These are phyloP conservation scores for Drosophila melanosoma DNA, from an alignment of 2,888 invertebrate species.

Conservation along the genomic window DNA sequence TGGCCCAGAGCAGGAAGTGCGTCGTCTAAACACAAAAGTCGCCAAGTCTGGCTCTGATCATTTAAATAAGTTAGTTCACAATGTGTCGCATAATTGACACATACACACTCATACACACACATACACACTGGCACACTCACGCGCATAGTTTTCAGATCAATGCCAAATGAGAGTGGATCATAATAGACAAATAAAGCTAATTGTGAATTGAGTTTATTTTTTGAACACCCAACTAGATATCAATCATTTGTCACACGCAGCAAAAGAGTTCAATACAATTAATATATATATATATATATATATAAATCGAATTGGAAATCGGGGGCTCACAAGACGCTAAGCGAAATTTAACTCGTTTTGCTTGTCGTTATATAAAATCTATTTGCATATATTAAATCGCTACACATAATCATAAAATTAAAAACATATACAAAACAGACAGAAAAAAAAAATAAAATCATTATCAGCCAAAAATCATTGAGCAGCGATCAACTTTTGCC, in stretches of 20 bases:
- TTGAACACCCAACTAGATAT: constrained; percentile 45
- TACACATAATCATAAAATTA: constrained; percentile 31
- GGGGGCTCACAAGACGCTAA: constrained; percentile 16
- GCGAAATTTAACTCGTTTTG: constrained; percentile 38
- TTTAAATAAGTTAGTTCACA: constrained; percentile 8
- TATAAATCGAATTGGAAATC: constrained; percentile 1
- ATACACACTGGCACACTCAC: constrained; percentile 2
- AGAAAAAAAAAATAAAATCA: constrained; percentile 28
- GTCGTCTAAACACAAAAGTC: constrained; percentile 19
- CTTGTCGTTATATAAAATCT: constrained; percentile 52
- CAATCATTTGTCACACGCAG: constrained; percentile 68
- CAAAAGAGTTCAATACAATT: background rate
- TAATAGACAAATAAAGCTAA: constrained; percentile 54
- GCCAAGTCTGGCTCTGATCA: constrained; percentile 21
- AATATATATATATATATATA: background rate
- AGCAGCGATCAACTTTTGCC: constrained; percentile 10
- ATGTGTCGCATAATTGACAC: constrained; percentile 54
- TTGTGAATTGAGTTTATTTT: constrained; percentile 38
- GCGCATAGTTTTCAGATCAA: constrained; percentile 21
- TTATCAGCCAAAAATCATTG: constrained; percentile 51
- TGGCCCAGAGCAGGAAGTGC: constrained; percentile 62
- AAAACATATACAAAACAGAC: constrained; percentile 11
- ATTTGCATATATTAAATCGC: constrained; percentile 35
- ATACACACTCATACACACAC: constrained; percentile 10
- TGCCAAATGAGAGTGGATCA: constrained; percentile 45